Evolutionary conservation across 2,888 invertebrate species (phyloP).

Genomic region (Caenorhabditis sp.): DNA sequence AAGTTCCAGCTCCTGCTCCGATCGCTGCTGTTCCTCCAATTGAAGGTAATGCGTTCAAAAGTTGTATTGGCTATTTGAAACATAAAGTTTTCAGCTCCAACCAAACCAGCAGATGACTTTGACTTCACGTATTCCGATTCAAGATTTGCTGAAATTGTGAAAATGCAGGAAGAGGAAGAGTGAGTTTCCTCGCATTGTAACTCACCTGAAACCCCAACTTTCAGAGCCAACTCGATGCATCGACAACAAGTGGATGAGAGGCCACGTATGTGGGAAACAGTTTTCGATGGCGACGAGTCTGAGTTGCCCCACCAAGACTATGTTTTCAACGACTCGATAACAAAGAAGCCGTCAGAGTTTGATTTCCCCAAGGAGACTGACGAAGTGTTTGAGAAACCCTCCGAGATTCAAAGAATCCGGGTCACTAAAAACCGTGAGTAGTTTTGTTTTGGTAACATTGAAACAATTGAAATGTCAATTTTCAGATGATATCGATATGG

Average conservation of each 20-base stretch:
- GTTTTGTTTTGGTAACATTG: conserved; percentile 1
- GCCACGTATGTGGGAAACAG: conserved; percentile 82
- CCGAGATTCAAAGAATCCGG: conserved; percentile 61
- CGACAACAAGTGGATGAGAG: conserved; percentile 42
- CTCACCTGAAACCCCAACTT: neutral
- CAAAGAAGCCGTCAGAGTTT: conserved; percentile 52
- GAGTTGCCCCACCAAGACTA: conserved; percentile 61
- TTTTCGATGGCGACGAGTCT: conserved; percentile 80
- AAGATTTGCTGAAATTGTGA: conserved; percentile 68
- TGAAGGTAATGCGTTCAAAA: conserved; percentile 5
- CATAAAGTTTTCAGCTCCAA: conserved; percentile 32
- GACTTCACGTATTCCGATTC: conserved; percentile 73
- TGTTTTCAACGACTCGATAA: conserved; percentile 48
- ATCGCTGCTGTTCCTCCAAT: neutral
- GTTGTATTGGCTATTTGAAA: too few relatives aligned
- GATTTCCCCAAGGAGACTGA: conserved; percentile 66
- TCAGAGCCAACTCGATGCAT: conserved; percentile 24
- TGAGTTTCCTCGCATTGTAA: neutral
- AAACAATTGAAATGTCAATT: neutral
- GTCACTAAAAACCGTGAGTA: conserved; percentile 58
- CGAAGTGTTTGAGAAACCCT: conserved; percentile 69
- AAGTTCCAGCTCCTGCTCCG: conserved; percentile 12
- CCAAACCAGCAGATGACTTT: conserved; percentile 54
- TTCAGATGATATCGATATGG: conserved; percentile 75
- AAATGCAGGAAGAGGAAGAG: conserved; percentile 63